These are phyloP conservation scores for Eudyptes chrysolophus DNA, from an alignment of 2,113 vertebrate genomes.

Conservation along the genomic window DNA sequence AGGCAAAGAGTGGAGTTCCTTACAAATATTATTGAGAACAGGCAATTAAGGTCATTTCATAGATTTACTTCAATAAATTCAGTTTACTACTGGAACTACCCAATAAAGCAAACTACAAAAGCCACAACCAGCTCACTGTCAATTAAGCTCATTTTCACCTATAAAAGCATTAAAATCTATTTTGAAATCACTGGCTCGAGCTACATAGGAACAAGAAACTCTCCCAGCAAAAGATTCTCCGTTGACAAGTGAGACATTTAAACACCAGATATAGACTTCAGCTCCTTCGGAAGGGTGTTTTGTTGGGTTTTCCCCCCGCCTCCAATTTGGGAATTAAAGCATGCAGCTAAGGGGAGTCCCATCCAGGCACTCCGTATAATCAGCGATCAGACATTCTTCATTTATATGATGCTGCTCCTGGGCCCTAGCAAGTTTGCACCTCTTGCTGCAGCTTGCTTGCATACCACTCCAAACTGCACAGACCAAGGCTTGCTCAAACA, in stretches of 20 bases:
- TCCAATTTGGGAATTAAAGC: not conserved
- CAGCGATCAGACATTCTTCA: not conserved
- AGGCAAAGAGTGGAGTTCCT: conserved; percentile 13
- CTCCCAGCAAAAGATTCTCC: not conserved
- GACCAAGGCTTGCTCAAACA: not conserved
- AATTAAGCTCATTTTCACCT: conserved; percentile 22
- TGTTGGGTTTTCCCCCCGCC: not conserved
- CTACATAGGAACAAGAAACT: not conserved
- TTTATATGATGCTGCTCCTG: not conserved
- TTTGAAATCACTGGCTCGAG: not conserved
- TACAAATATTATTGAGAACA: conserved; percentile 9
- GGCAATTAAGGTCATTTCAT: conserved; percentile 25
- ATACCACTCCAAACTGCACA: not conserved
- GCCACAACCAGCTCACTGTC: not conserved
- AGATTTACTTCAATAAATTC: conserved; percentile 34
- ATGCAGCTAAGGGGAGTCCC: not conserved
- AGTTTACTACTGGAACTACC: conserved; percentile 1
- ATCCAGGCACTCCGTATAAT: not conserved
- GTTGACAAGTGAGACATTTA: not conserved
- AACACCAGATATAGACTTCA: not conserved
- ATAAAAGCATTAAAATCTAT: not conserved
- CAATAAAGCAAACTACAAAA: conserved; percentile 22
- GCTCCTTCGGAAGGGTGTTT: not conserved
- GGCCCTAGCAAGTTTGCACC: not conserved
- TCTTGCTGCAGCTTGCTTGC: not conserved